Evolutionary conservation across 2,113 vertebrate species (phyloP), one percentile per base, ranked within the genome.

Genomic region (Notiomystis cincta): DNA sequence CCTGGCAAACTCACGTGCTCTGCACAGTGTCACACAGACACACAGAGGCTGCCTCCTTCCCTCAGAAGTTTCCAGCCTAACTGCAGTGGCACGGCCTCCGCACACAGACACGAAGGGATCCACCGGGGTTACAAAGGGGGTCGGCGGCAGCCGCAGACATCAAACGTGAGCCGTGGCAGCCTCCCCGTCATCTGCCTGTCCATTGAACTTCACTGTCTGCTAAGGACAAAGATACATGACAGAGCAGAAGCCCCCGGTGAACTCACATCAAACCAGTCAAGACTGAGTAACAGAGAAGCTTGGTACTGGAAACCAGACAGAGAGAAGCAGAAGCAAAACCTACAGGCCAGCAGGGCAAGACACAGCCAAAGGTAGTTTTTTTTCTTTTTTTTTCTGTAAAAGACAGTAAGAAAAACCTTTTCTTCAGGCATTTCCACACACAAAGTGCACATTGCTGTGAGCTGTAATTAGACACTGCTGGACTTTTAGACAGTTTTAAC

Each of bases 211-310:
- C 31, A 60, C 85, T 89, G 93, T 56, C 86, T 95, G 79, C 67
- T 71, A 94, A 92, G 48, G 71, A 89, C 56, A 92, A 83, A 87
- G 90, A 71, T 4, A 64, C 57, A 65, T 5, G 7, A 87, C 89
- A 84, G 61, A 94, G 80, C 56, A 89, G 81, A 91, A 92, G 69
- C 51, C 76, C 70, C 69, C 28, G 37, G 80, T 92, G 90, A 95
- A 87, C 96, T 89, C 91, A 13, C 67, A 94, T 91, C 87, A 93
- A 85, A 89, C 69, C 81, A 76, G 66, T 37, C 93, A 82, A 84
- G 58, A 89, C 30, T 91, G n/a, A 87, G 65, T 67, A 89, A 75
- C 57, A 7, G 11, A 90, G 73, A 86, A 66, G 23, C 72, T 58
- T 54, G 24, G 64, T 89, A 65, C 69, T 82, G 50, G 40, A 89